Evolutionary conservation across 2,113 vertebrate species (phyloP), one percentile per base, ranked within the genome.

Genomic region (Cephalopholis sonnerati): DNA sequence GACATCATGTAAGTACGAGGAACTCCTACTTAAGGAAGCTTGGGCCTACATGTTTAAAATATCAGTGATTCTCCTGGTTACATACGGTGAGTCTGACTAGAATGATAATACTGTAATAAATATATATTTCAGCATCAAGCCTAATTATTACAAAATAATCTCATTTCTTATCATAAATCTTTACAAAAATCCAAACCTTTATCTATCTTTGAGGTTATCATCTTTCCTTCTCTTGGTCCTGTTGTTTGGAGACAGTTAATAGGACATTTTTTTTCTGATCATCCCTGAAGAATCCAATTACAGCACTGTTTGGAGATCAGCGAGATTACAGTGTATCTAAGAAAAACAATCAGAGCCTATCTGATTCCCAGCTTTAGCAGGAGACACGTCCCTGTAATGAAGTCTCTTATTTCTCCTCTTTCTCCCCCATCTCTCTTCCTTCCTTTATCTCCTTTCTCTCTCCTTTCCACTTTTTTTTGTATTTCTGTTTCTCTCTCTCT

Each of bases 281-380:
- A 87, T 90, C 93, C 88, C 91, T 74, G 83, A 93, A 92, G 92
- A 95, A 95, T 96, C 94, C 94, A 95, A 95, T 95, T 95, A 96
- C 93, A 93, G 87, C 88, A 67, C 75, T 88, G 88, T 89, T 91
- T 92, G 83, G 91, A 95, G 94, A 95, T 95, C 92, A 85, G 85
- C 29, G 64, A 94, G 95, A 96, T 96, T 94, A 93, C 83, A 89
- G 89, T 89, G 90, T 94, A 94, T 95, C 94, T 94, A 91, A 92
- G 89, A 89, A 91, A 95, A 95, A 96, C 95, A 94, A 95, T 96
- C 94, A 95, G 85, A 85, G 91, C 90, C 91, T 94, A 95, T 96
- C 95, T 95, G 95, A 95, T 96, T 88, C 84, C 62, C 74, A 65
- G 90, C 88, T 93, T 93, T 88, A 92, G 88, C 87, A 62, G 85